phyloP scores from a whole-genome alignment of 2,113 vertebrate species.

The Theristicus caerulescens region DNA sequence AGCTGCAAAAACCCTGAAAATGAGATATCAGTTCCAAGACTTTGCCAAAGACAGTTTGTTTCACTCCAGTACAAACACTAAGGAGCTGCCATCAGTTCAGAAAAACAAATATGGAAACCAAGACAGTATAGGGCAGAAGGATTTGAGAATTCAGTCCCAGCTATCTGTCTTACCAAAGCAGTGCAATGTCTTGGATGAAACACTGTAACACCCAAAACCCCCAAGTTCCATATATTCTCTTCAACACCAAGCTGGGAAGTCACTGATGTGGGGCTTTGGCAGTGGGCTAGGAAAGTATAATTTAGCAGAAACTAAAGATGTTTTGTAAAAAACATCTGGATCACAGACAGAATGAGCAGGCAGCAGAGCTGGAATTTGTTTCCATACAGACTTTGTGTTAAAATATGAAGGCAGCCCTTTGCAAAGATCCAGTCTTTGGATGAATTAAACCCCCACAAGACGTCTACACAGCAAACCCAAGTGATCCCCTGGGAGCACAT shows the following conservation, averaged over 20 bases:
- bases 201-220: accelerated
- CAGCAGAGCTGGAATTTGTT: not conserved
- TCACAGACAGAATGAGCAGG: not conserved
- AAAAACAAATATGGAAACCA: not conserved
- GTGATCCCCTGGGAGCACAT: not conserved
- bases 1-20: not conserved
- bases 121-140: not conserved
- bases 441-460: not conserved
- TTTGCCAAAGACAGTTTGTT: not conserved
- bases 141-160: not conserved
- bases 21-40: not conserved
- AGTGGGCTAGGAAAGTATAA: not conserved
- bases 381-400: not conserved
- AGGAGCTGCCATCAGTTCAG: not conserved
- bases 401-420: not conserved
- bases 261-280: not conserved
- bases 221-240: not conserved
- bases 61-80: not conserved
- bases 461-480: not conserved
- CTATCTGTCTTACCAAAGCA: not conserved
- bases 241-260: not conserved
- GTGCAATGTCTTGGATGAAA: not conserved
- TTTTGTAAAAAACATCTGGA: not conserved
- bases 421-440: not conserved
- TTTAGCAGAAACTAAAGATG: not conserved